Percentiles rank a stretch among this genome's conserved stretches.
Evolutionary conservation across 2,113 vertebrate genomes (phyloP).

Genomic region (Passer montanus): DNA sequence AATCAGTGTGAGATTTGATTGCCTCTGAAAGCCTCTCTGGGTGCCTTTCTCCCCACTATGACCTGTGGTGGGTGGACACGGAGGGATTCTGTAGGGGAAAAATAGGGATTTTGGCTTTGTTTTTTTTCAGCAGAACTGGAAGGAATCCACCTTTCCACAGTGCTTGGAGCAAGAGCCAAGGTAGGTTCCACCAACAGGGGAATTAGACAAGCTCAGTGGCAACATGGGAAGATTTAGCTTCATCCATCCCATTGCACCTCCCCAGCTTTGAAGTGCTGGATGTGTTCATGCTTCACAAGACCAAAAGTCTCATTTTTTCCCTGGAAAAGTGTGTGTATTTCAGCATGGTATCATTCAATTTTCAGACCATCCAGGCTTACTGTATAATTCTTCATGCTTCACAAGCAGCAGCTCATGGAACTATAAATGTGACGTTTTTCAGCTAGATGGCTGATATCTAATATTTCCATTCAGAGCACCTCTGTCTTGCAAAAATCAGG

Average conservation of each 20-base stretch:
- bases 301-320: background rate
- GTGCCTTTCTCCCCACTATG: background rate
- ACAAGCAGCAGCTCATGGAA: background rate
- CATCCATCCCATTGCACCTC: background rate
- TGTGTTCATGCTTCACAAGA: background rate
- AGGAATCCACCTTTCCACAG: background rate
- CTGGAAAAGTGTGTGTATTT: background rate
- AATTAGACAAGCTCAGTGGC: background rate
- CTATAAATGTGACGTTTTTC: background rate
- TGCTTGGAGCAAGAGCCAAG: background rate
- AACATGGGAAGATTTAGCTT: background rate
- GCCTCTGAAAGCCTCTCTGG: background rate
- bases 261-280: background rate
- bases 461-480: constrained; percentile 45
- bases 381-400: background rate
- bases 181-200: background rate
- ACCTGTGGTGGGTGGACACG: background rate
- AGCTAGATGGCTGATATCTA: background rate
- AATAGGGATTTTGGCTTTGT: background rate
- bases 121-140: background rate
- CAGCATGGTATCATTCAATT: background rate
- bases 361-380: background rate
- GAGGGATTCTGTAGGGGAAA: background rate
- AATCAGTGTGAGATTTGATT: background rate
- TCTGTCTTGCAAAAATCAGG: constrained; percentile 39